A percentile compares a stretch with the other conserved stretches of the same genome.
These are phyloP conservation scores for Microtus pennsylvanicus DNA, from an alignment of 2,113 vertebrate genomes.

Conservation along the genomic window DNA sequence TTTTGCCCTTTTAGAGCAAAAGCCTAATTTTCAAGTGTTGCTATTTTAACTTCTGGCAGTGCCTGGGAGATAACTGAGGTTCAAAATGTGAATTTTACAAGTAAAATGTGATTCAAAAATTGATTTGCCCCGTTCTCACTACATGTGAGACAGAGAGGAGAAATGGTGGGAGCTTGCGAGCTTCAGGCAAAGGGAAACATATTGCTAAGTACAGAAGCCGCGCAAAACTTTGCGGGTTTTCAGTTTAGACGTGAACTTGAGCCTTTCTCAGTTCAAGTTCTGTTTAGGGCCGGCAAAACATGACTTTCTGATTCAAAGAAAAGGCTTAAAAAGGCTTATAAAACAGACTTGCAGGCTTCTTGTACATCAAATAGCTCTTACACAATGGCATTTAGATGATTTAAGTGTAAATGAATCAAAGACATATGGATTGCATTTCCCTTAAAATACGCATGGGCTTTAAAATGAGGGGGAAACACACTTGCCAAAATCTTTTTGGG, in stretches of 20 bases:
- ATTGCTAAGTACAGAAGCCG: conserved; percentile 85
- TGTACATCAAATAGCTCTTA: conserved; percentile 85
- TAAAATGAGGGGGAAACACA: conserved; percentile 83
- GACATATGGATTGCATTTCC: conserved; percentile 85
- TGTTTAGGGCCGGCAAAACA: conserved; percentile 85
- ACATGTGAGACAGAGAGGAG: conserved; percentile 84
- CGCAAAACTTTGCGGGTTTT: conserved; percentile 84
- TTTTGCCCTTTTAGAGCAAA: conserved; percentile 86
- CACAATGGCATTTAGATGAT: conserved; percentile 86
- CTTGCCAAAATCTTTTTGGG: conserved; percentile 84
- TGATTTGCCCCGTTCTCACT: conserved; percentile 85
- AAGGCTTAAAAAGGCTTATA: conserved; percentile 85
- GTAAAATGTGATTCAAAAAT: conserved; percentile 86
- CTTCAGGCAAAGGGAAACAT: conserved; percentile 81
- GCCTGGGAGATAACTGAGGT: conserved; percentile 83
- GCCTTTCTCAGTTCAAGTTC: conserved; percentile 84
- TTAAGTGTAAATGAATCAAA: conserved; percentile 86
- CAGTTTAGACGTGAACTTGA: conserved; percentile 84
- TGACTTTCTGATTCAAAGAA: conserved; percentile 84
- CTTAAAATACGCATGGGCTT: conserved; percentile 84
- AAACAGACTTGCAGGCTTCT: conserved; percentile 83
- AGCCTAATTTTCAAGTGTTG: conserved; percentile 86
- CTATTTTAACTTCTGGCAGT: conserved; percentile 86
- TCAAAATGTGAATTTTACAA: conserved; percentile 86
- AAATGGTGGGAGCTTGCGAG: conserved; percentile 83